Percentiles rank a stretch among this genome's conserved stretches.
Conservation (phyloP, 2,797 vertebrate genomes). For the Lithobates pipiens region DNA sequence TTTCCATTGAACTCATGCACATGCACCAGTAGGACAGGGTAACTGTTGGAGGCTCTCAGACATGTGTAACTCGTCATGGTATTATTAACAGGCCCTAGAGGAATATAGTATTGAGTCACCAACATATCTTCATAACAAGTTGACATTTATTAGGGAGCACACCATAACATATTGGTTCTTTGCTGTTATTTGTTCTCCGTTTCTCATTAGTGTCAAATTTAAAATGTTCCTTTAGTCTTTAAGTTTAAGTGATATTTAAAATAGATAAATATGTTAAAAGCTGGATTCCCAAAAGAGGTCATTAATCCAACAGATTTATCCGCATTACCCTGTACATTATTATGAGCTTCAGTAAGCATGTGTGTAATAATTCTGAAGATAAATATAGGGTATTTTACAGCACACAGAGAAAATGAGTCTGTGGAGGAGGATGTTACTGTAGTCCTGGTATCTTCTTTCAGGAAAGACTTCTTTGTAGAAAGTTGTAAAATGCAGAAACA, state of each 20-base stretch:
- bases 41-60: neutral
- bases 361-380: too few species aligned
- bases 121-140: slow-evolving; percentile 2
- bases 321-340: neutral
- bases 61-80: neutral
- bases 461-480: too few species aligned
- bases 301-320: neutral
- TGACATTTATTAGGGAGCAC: slow-evolving; percentile 35
- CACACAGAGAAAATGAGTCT: neutral
- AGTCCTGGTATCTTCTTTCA: too few species aligned
- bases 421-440: neutral
- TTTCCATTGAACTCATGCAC: too few species aligned
- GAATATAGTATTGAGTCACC: slow-evolving; percentile 10
- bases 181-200: slow-evolving; percentile 27
- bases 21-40: neutral
- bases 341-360: neutral
- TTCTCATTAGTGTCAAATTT: slow-evolving; percentile 20
- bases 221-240: slow-evolving; percentile 13
- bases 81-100: slow-evolving; percentile 5
- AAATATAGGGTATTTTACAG: neutral
- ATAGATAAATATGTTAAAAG: slow-evolving; percentile 2
- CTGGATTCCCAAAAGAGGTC: neutral
- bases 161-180: neutral
- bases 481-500: too few species aligned
- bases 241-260: neutral